A percentile compares a stretch with the other conserved stretches of the same genome.
phyloP scores from a whole-genome alignment of 2,888 invertebrate genomes.

The Amphipyra berbera region DNA sequence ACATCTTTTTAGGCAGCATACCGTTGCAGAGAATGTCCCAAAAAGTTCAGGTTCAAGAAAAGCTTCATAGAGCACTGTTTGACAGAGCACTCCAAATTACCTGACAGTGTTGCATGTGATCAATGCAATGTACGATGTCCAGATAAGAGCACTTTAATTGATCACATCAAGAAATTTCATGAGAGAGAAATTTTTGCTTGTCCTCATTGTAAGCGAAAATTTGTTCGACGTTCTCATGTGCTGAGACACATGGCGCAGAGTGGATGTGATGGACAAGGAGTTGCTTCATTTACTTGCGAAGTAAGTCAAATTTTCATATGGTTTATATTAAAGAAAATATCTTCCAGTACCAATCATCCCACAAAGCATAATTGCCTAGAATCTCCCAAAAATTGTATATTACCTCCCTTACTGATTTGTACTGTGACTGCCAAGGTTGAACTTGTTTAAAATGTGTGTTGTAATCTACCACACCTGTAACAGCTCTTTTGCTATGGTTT shows the following conservation, averaged over 20 bases:
- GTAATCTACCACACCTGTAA: too few relatives aligned
- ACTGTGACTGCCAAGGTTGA: too few relatives aligned
- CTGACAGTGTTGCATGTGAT: slow-evolving; percentile 90
- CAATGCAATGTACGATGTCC: slow-evolving; percentile 92
- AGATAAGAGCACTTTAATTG: slow-evolving; percentile 89
- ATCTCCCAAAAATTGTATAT: too few relatives aligned
- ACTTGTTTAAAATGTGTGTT: too few relatives aligned
- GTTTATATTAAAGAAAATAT: neutral
- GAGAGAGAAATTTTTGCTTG: slow-evolving; percentile 88
- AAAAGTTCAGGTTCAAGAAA: slow-evolving; percentile 92
- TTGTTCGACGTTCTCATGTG: slow-evolving; percentile 94
- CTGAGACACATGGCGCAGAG: slow-evolving; percentile 92
- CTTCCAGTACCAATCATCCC: too few relatives aligned
- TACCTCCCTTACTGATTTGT: too few relatives aligned
- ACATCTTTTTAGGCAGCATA: slow-evolving; percentile 48
- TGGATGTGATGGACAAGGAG: slow-evolving; percentile 91
- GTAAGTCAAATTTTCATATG: slow-evolving; percentile 63
- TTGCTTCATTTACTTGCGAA: slow-evolving; percentile 73
- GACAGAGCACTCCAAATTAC: slow-evolving; percentile 92
- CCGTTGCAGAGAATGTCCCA: slow-evolving; percentile 91
- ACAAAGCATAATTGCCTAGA: too few relatives aligned
- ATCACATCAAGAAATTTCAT: slow-evolving; percentile 92
- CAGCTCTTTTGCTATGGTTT: too few relatives aligned
- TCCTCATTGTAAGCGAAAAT: slow-evolving; percentile 92
- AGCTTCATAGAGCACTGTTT: slow-evolving; percentile 92